Evolutionary conservation across 2,113 vertebrate genomes (phyloP).

Genomic region (Antennarius striatus): DNA sequence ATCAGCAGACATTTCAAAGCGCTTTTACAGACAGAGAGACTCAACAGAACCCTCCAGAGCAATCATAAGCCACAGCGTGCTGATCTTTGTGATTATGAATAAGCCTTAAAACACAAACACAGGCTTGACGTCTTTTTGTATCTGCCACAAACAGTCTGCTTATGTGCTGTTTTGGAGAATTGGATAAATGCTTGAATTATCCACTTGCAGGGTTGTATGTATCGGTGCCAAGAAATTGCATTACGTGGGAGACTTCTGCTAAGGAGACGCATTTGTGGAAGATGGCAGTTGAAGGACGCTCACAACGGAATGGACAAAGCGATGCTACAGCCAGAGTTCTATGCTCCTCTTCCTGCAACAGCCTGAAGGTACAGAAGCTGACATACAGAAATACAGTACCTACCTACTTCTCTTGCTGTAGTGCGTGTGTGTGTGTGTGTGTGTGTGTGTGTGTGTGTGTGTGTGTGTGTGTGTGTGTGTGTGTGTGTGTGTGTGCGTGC

Average conservation of each 20-base stretch:
- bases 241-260: slow-evolving; percentile 62
- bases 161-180: slow-evolving; percentile 59
- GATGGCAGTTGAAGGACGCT: slow-evolving; percentile 60
- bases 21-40: too few relatives aligned
- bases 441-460: too few relatives aligned
- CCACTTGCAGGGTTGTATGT: slow-evolving; percentile 74
- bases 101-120: too few relatives aligned
- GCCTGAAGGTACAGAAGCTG: slow-evolving; percentile 66
- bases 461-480: too few relatives aligned
- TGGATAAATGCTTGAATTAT: slow-evolving; percentile 78
- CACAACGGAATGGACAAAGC: slow-evolving; percentile 60
- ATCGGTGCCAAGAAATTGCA: slow-evolving; percentile 70
- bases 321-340: slow-evolving; percentile 30
- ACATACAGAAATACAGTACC: not conserved
- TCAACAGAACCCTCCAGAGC: too few relatives aligned
- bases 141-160: slow-evolving; percentile 34
- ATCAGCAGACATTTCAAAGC: too few relatives aligned
- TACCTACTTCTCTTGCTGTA: too few relatives aligned
- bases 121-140: not conserved
- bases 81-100: too few relatives aligned
- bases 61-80: too few relatives aligned
- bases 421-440: too few relatives aligned
- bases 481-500: too few relatives aligned
- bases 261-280: slow-evolving; percentile 59
- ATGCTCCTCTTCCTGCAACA: slow-evolving; percentile 46